Percentiles rank a stretch among this genome's conserved stretches.
Evolutionary conservation across 2,797 vertebrate genomes (phyloP).

Genomic region (Leontopithecus rosalia): DNA sequence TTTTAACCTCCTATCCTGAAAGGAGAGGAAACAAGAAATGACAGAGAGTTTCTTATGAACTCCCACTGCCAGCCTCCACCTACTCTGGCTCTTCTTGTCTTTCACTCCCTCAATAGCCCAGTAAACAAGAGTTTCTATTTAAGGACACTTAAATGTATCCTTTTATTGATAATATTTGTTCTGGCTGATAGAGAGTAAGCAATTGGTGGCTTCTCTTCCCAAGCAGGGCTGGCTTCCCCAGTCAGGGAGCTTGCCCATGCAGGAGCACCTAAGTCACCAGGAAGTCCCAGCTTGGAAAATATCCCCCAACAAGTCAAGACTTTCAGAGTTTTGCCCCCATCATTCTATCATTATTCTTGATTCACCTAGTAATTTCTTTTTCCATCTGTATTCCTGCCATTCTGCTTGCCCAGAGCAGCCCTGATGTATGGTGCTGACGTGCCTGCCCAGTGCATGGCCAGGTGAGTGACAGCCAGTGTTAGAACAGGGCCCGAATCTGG

Average conservation of each 20-base stretch:
- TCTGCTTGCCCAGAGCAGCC: neutral
- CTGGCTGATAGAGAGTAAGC: conserved; percentile 18
- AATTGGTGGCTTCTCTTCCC: neutral
- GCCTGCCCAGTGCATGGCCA: fast-evolving
- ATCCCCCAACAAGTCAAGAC: neutral
- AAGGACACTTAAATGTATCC: conserved; percentile 53
- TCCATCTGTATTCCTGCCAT: neutral
- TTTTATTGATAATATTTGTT: conserved; percentile 45
- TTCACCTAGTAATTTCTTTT: neutral
- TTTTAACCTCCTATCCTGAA: conserved; percentile 33
- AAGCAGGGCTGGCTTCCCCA: neutral
- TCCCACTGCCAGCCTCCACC: neutral
- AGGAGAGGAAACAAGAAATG: conserved; percentile 15
- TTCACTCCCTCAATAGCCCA: neutral
- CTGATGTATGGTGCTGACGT: too few species aligned
- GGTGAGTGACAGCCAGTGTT: neutral
- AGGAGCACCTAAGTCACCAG: neutral
- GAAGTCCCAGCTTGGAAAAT: conserved; percentile 37
- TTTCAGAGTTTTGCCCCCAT: neutral
- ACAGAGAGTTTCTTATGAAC: conserved; percentile 36
- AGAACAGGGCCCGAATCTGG: neutral
- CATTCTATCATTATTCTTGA: neutral
- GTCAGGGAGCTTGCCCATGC: neutral
- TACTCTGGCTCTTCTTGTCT: neutral
- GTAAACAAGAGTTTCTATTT: conserved; percentile 54